Conservation (phyloP, 1,140 invertebrate genomes). For the Homarus americanus region DNA sequence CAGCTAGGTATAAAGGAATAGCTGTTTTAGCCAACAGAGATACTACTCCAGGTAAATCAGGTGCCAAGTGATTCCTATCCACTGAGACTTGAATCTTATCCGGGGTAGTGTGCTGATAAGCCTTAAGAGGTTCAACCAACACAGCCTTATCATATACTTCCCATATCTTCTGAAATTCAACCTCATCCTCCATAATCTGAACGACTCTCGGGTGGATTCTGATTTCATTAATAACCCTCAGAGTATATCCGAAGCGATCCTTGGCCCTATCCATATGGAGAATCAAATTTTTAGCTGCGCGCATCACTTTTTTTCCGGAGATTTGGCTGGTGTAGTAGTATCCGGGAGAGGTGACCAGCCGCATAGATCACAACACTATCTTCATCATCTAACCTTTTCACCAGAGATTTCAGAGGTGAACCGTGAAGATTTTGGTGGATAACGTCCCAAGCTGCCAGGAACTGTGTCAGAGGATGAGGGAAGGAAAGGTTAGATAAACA, state of each 20-base stretch:
- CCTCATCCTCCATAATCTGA: conserved; percentile 19
- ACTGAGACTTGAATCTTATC: conserved; percentile 43
- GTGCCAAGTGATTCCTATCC: conserved; percentile 12
- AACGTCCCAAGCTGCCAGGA: conserved; percentile 48
- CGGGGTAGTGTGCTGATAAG: conserved; percentile 10
- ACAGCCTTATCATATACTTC: conserved; percentile 53
- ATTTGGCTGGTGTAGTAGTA: background rate
- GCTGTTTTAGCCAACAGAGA: background rate
- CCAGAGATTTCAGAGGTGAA: conserved; percentile 31
- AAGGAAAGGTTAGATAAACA: background rate
- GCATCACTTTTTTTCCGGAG: conserved; percentile 33
- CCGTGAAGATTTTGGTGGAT: conserved; percentile 43
- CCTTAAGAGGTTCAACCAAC: conserved; percentile 6
- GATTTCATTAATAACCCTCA: conserved; percentile 36
- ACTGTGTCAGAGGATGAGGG: conserved; percentile 55
- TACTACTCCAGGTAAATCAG: conserved; percentile 29
- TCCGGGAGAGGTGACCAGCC: conserved; percentile 34
- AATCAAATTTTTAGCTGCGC: conserved; percentile 37
- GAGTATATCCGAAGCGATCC: conserved; percentile 43
- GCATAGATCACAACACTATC: conserved; percentile 52
- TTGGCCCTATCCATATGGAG: conserved; percentile 61
- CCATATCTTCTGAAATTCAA: conserved; percentile 48
- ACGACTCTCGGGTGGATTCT: background rate
- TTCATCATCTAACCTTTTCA: conserved; percentile 36
- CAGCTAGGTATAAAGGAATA: conserved; percentile 50